Conservation (phyloP, 2,888 invertebrate genomes). For the Tryphoninae sp. region DNA sequence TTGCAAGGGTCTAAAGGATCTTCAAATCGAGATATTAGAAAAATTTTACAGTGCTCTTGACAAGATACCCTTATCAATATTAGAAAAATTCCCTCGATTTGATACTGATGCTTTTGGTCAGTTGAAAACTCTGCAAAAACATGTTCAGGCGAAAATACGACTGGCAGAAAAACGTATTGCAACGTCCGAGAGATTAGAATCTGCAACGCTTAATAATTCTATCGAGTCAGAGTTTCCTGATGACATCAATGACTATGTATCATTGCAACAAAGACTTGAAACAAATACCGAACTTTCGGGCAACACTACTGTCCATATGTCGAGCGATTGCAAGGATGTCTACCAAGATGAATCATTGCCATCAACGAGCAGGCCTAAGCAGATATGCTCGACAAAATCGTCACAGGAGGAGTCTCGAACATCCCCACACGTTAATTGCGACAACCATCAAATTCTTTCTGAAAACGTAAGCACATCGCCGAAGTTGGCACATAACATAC, state of each 20-base stretch:
- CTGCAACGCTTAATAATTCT: constrained; percentile 54
- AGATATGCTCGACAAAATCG: constrained; percentile 16
- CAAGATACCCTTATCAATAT: constrained; percentile 85
- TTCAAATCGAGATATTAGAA: constrained; percentile 84
- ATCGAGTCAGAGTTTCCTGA: constrained; percentile 54
- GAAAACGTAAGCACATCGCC: background rate
- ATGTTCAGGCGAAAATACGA: constrained; percentile 84
- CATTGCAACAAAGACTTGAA: constrained; percentile 23
- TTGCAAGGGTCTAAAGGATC: constrained; percentile 80
- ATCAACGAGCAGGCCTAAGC: constrained; percentile 37
- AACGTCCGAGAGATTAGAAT: constrained; percentile 18
- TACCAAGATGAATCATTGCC: background rate
- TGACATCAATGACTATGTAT: constrained; percentile 52
- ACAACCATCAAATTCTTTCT: background rate
- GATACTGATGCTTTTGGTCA: constrained; percentile 83
- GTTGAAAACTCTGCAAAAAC: constrained; percentile 84
- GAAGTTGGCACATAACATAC: constrained; percentile 21
- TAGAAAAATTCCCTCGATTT: constrained; percentile 85
- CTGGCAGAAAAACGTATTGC: constrained; percentile 77
- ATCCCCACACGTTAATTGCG: background rate
- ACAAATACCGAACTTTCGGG: constrained; percentile 11
- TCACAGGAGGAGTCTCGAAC: constrained; percentile 27
- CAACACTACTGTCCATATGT: background rate
- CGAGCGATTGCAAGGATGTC: constrained; percentile 1
- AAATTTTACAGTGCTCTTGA: constrained; percentile 85